Conservation (phyloP, 1,140 invertebrate genomes). For the Leguminivora glycinivorella region DNA sequence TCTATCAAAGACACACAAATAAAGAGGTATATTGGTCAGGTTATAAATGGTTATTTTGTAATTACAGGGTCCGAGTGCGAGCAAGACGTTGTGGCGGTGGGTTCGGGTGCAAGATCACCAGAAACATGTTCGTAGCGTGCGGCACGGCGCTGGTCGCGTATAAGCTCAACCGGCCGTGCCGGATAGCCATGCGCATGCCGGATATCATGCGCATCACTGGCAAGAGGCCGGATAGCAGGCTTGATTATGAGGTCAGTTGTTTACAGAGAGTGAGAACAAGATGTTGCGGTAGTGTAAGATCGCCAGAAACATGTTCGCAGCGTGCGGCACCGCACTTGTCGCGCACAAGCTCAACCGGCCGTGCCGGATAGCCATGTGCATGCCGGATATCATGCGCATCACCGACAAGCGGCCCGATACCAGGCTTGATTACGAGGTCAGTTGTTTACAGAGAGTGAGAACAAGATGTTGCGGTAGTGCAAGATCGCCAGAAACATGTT, state of each 20-base stretch:
- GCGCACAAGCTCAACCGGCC: constrained; percentile 80
- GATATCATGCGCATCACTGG: constrained; percentile 83
- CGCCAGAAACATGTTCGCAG: constrained; percentile 71
- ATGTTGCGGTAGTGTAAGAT: constrained; percentile 84
- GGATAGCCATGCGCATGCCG: constrained; percentile 81
- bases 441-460: constrained; percentile 77
- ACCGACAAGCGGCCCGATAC: constrained; percentile 81
- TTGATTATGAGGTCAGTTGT: constrained; percentile 62
- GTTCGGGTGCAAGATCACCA: constrained; percentile 83
- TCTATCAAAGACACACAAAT: too few relatives aligned
- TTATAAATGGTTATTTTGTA: not conserved
- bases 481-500: constrained; percentile 79
- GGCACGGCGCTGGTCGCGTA: constrained; percentile 81
- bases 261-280: constrained; percentile 80
- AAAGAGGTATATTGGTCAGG: not conserved
- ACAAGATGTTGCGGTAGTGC: constrained; percentile 83
- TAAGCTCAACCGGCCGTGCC: constrained; percentile 80
- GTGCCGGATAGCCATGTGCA: constrained; percentile 80
- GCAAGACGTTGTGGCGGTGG: constrained; percentile 83
- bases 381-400: constrained; percentile 83
- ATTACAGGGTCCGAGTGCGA: constrained; percentile 78
- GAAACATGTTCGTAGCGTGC: constrained; percentile 73
- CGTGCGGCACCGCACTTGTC: constrained; percentile 81
- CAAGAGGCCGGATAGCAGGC: constrained; percentile 78
- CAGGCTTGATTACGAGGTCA: constrained; percentile 62